Base-by-base conservation (phyloP, 2,888 invertebrate genomes). In the Chrysomela aeneicollis region DNA sequence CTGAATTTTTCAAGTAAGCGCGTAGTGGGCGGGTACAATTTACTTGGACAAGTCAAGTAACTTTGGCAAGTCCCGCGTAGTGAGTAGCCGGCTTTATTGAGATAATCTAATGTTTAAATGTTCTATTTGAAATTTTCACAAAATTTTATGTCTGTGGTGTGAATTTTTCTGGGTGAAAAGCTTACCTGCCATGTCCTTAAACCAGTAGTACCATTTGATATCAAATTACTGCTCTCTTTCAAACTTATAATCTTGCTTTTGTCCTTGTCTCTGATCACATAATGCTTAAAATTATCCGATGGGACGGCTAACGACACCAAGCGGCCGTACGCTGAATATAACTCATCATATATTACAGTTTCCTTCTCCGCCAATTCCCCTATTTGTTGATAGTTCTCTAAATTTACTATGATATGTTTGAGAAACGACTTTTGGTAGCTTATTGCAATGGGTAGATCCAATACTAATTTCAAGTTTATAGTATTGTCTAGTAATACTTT, bases 131-230 rank as follows among this genome's bases (percentile, higher is more conserved):
- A n/a, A n/a, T n/a, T n/a, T n/a, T n/a, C n/a, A n/a, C n/a, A n/a
- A n/a, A n/a, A n/a, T n/a, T n/a, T n/a, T n/a, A n/a, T n/a, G n/a
- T n/a, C n/a, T n/a, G n/a, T n/a, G n/a, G n/a, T n/a, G n/a, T n/a
- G n/a, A n/a, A n/a, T n/a, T n/a, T n/a, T n/a, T n/a, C 22, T 8
- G 9, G 32, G 17, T 17, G 3, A 26, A 5, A 26, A 37, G 49
- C 32, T 71, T 82, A 90, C 90, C 87, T 92, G 90, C 93, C 93
- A 93, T 73, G 89, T 90, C 71, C 88, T 88, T 72, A 93, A 83
- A 22, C 93, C 93, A 15, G 93, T 94, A 18, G 93, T 93, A 26
- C 93, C 93, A 79, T 90, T 86, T 0, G 90, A 86, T 70, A 93
- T 90, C 77, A 92, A 87, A 77, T 87, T 89, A 61, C 85, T 86